Conservation (phyloP, 2,888 invertebrate species). For the Cotesia congregata region DNA sequence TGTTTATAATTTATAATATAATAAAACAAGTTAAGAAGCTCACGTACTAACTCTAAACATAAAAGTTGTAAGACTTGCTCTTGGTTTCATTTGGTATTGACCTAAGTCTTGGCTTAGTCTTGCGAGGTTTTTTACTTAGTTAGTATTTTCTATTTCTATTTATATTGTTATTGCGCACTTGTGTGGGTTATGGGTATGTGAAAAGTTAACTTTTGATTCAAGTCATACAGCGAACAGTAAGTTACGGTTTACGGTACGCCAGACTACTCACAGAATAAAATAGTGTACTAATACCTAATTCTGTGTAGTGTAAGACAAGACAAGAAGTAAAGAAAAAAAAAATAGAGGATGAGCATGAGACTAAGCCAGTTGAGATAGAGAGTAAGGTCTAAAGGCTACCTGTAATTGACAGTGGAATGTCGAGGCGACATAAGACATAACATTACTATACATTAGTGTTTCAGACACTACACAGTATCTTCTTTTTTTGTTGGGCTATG, state of each 20-base stretch:
- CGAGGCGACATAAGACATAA: background rate
- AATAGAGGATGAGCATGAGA: background rate
- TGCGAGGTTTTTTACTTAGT: no score
- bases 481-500: background rate
- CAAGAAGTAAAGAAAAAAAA: background rate
- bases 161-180: no score
- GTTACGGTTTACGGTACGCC: no score
- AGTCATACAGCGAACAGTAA: no score
- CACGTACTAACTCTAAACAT: no score
- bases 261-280: no score
- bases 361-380: background rate
- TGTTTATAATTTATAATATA: conserved; percentile 3
- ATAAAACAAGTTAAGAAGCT: background rate
- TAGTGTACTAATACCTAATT: background rate
- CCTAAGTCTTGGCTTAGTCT: no score
- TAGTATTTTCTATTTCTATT: no score
- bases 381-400: conserved; percentile 4
- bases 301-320: background rate
- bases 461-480: background rate
- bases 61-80: no score
- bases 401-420: conserved; percentile 12
- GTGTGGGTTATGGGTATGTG: no score
- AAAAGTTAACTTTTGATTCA: no score
- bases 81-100: no score
- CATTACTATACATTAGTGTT: background rate